Evolutionary conservation across 2,888 invertebrate genomes (phyloP).

Genomic region (Polymixis flavicincta): DNA sequence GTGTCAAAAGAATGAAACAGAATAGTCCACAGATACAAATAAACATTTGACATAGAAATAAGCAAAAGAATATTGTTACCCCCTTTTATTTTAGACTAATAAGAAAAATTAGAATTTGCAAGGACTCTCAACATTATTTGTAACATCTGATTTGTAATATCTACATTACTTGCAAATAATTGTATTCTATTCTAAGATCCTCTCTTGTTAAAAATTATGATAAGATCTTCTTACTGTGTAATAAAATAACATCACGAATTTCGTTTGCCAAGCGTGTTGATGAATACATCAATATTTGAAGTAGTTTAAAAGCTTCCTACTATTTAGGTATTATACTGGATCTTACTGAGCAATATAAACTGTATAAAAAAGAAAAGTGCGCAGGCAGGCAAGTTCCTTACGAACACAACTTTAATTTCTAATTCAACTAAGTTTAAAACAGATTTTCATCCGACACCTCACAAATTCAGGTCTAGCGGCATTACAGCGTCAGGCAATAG

Average conservation of each 20-base stretch:
- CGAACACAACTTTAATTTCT: background rate
- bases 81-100: too few relatives aligned
- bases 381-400: background rate
- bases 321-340: background rate
- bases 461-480: background rate
- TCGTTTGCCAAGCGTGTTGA: conserved; percentile 14
- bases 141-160: too few relatives aligned
- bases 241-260: conserved; percentile 20
- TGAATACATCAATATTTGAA: conserved; percentile 41
- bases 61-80: too few relatives aligned
- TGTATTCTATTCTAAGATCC: background rate
- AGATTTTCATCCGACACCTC: background rate
- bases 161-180: too few relatives aligned
- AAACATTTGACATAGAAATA: too few relatives aligned
- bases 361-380: background rate
- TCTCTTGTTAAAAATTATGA: background rate
- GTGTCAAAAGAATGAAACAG: background rate
- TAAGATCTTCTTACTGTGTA: background rate
- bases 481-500: background rate
- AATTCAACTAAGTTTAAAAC: background rate
- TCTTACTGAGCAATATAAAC: background rate
- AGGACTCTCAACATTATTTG: too few relatives aligned
- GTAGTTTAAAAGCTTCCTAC: background rate
- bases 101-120: too few relatives aligned
- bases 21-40: too few relatives aligned